Evolutionary conservation across 2,888 invertebrate genomes (phyloP), one percentile per base, ranked within the genome.

Genomic region (Tetranychus piercei): DNA sequence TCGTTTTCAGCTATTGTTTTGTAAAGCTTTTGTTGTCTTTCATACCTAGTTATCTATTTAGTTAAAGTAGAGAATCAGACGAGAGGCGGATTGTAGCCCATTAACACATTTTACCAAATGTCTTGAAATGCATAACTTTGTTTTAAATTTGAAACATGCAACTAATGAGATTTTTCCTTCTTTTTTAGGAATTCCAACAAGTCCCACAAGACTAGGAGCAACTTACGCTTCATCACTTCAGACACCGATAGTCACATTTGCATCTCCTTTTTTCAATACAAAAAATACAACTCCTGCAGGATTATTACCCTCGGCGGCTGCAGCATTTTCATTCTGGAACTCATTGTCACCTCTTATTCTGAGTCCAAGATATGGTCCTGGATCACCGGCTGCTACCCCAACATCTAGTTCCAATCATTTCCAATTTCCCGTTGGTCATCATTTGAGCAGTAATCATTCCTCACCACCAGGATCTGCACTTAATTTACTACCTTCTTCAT

Each of bases 231-330:
- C 77, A 20, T 78, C 79, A 3, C 77, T 79, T 18, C 79, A 79
- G 74, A 79, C 79, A 9, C 79, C 79, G 9, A 75, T 79, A 18
- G 77, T 79, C 64, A 79, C 78, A 23, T 78, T 79, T 71, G 76
- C 78, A 4, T 77, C 75, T 18, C 79, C 79, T 77, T 77, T 84
- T 81, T 76, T 85, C 79, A 44, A 82, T 79, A 18, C 82, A 78
- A 71, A 83, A 34, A 78, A 78, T 65, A 77, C 73, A 11, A 74
- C 65, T 67, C 44, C 74, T 15, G 74, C 67, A 43, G 64, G 34
- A 45, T 67, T 44, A n/a, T 15, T 74, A 22, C 66, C 69, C 18
- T 45, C 74, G 18, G 55, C 66, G 22, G 69, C 73, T n/a, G 44
- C 74, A 73, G 75, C 77, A 15, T 74, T 78, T 22, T 76, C 78